These are phyloP conservation scores for Carassius carassius DNA, from an alignment of 2,113 vertebrate species.

Conservation along the genomic window DNA sequence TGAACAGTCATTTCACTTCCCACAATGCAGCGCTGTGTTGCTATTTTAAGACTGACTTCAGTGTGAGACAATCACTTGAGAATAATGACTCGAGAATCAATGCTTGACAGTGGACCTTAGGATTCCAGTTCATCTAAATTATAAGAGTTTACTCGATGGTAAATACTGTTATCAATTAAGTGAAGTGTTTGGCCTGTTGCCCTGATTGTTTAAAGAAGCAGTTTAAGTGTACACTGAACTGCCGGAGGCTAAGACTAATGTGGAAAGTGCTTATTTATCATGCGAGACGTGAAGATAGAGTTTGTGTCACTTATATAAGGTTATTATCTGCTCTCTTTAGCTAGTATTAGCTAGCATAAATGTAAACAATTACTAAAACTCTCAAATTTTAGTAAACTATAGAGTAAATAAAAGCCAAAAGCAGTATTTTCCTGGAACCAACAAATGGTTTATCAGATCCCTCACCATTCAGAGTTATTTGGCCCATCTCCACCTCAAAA, in stretches of 20 bases:
- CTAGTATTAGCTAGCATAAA: not conserved
- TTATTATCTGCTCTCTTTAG: not conserved
- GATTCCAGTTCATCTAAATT: constrained; percentile 19
- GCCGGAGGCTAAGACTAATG: not conserved
- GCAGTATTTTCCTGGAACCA: not conserved
- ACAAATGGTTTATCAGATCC: not conserved
- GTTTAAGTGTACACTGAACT: not conserved
- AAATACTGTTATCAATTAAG: constrained; percentile 26
- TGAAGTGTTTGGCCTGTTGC: not conserved
- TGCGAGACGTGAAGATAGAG: not conserved
- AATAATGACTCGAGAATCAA: constrained; percentile 11
- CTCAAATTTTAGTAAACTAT: not conserved
- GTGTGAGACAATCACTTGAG: not conserved
- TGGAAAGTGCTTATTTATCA: not conserved
- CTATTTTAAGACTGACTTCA: constrained; percentile 23
- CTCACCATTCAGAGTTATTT: not conserved
- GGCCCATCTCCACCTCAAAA: no score
- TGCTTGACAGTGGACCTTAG: not conserved
- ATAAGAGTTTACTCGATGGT: not conserved
- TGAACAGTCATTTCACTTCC: not conserved
- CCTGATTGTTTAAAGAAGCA: not conserved
- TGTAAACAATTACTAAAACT: not conserved
- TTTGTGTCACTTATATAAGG: constrained; percentile 4
- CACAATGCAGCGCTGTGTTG: constrained; percentile 19
- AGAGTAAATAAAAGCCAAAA: not conserved